These are phyloP conservation scores for Sebastes taczanowskii DNA, from an alignment of 2,797 vertebrate genomes.

Conservation along the genomic window DNA sequence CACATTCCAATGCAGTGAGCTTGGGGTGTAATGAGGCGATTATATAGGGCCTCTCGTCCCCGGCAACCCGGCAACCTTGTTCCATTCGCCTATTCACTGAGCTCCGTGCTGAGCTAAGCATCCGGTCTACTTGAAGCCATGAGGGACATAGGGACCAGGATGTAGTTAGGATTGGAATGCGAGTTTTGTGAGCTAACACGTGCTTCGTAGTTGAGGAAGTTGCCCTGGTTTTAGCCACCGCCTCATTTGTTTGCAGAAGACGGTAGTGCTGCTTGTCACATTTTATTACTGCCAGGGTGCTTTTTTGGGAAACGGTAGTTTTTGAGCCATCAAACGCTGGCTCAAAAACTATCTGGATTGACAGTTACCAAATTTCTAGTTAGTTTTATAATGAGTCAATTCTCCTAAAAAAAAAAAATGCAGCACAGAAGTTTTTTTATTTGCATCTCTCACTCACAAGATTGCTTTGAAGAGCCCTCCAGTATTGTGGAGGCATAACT, in stretches of 20 bases:
- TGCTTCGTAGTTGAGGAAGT: slow-evolving; percentile 21
- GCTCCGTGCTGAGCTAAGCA: slow-evolving; percentile 61
- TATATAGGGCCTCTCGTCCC: slow-evolving; percentile 74
- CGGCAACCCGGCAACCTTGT: slow-evolving; percentile 54
- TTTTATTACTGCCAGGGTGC: neutral
- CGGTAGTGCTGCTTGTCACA: neutral
- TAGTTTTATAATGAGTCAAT: neutral
- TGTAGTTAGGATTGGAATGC: slow-evolving; percentile 71
- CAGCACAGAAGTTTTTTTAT: neutral
- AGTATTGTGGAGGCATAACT: neutral
- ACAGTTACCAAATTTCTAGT: neutral
- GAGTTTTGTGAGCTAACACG: slow-evolving; percentile 33
- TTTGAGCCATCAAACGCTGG: neutral
- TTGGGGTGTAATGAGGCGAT: slow-evolving; percentile 70
- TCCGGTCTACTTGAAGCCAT: slow-evolving; percentile 60
- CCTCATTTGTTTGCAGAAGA: slow-evolving; percentile 18
- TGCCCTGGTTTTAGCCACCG: slow-evolving; percentile 13
- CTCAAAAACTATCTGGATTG: neutral
- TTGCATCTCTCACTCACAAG: neutral
- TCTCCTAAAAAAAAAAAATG: neutral
- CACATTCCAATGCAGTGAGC: slow-evolving; percentile 70
- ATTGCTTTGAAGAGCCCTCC: neutral
- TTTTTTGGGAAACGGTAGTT: neutral
- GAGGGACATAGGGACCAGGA: slow-evolving; percentile 61
- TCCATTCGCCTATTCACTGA: slow-evolving; percentile 48